phyloP scores from a whole-genome alignment of 2,113 vertebrate species.

The Athene noctua region DNA sequence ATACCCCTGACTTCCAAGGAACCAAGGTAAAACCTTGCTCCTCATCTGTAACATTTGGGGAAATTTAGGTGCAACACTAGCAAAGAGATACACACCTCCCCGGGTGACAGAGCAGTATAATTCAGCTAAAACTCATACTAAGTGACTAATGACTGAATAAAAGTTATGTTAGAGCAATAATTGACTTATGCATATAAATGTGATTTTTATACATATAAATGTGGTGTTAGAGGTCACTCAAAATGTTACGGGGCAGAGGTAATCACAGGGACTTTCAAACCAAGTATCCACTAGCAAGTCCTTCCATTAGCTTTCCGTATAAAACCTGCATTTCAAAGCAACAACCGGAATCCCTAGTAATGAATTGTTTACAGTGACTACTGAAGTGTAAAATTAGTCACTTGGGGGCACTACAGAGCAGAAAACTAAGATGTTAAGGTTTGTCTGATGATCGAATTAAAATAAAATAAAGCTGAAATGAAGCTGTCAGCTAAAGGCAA shows the following conservation, averaged over 20 bases:
- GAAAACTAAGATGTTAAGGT: neutral
- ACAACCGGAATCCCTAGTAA: neutral
- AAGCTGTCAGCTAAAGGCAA: neutral
- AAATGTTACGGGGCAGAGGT: neutral
- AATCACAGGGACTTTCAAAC: neutral
- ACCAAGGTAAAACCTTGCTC: neutral
- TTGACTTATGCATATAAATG: neutral
- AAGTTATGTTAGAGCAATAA: neutral
- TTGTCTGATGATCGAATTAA: neutral
- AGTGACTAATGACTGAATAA: neutral
- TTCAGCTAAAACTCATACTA: neutral
- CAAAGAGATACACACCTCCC: neutral
- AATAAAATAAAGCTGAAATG: neutral
- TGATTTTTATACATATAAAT: neutral
- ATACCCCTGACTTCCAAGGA: accelerated
- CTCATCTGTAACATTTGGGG: neutral
- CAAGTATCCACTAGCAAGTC: neutral
- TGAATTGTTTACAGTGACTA: neutral
- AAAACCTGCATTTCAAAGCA: neutral
- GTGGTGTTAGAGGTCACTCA: neutral
- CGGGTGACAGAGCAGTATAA: neutral
- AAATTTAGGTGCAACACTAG: neutral
- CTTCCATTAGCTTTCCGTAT: neutral
- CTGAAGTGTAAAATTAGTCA: neutral
- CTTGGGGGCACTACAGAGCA: constrained; percentile 50